Evolutionary conservation across 2,113 vertebrate species (phyloP), one percentile per base, ranked within the genome.

Genomic region (Cephalopterus ornatus): DNA sequence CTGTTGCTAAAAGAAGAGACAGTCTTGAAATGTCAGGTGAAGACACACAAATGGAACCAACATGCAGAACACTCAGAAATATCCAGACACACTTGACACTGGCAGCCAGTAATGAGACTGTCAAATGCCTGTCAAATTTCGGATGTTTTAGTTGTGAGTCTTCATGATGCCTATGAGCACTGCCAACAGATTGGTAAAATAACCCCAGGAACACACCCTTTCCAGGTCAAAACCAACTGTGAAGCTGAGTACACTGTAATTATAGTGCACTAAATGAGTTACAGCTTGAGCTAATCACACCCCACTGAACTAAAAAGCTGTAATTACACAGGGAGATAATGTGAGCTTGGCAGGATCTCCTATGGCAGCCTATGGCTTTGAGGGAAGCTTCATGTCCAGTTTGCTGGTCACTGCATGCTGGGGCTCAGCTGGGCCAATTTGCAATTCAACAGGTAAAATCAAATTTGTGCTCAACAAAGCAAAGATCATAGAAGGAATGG

Each of bases 211-310:
- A 91, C 3, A 2, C 61, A 61, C 49, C 58, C 93, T 80, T 94
- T 89, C 89, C 94, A 92, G 97, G 96, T 97, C 97, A 96, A 73
- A 89, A 74, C 71, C 95, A 89, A 87, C 94, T 88, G 88, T 49
- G 82, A 94, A 27, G 68, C 80, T 74, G 93, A 95, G 92, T 76
- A 82, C 84, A 33, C 85, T 96, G 94, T 98, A 98, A 98, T 98
- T 98, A 97, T 52, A 93, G 87, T 79, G 92, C 67, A 47, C 78
- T 94, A 97, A 97, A 96, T 95, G 95, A 96, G 85, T 96, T 97
- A 95, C 95, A 97, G 96, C 97, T 94, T 96, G 93, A 97, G 97
- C 92, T 98, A 98, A 98, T 97, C 96, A 97, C 93, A 97, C 91
- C 91, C 88, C 75, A 95, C 86, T 88, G 96, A 95, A 92, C 93